Evolutionary conservation across 2,113 vertebrate genomes (phyloP).

Genomic region (Rhynchomys soricoides): DNA sequence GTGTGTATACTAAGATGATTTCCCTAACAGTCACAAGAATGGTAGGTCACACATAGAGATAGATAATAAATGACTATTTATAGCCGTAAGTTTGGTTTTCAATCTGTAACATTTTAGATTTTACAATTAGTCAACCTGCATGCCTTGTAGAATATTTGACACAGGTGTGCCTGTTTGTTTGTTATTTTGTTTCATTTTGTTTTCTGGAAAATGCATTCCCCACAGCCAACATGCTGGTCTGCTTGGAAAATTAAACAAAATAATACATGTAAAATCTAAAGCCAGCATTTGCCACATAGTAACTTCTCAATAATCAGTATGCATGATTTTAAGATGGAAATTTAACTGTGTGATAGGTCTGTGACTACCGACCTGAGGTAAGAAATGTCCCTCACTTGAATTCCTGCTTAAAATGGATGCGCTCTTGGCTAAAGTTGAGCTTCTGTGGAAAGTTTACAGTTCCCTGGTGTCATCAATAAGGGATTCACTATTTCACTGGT

Average conservation of each 20-base stretch:
- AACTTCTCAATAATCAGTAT: neutral
- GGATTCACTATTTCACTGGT: slow-evolving; percentile 60
- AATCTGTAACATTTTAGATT: neutral
- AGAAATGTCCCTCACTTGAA: neutral
- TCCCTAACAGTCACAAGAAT: neutral
- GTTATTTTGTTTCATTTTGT: neutral
- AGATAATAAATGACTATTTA: neutral
- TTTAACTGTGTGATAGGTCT: neutral
- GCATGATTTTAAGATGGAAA: slow-evolving; percentile 43
- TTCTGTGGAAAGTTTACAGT: slow-evolving; percentile 60
- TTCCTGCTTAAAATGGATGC: slow-evolving; percentile 54
- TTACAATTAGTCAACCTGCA: neutral
- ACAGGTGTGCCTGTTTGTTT: neutral
- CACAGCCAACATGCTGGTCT: neutral
- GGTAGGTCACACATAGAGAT: neutral
- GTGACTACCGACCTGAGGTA: neutral
- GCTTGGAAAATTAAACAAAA: slow-evolving; percentile 14
- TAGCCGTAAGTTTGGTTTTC: neutral
- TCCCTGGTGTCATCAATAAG: slow-evolving; percentile 46
- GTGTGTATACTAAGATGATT: neutral
- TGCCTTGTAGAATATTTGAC: neutral
- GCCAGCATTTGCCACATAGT: neutral
- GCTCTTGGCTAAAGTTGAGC: slow-evolving; percentile 33
- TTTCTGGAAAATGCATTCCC: neutral
- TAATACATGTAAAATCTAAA: neutral